Conservation (phyloP, 2,888 invertebrate species). For the Machimus atricapillus region DNA sequence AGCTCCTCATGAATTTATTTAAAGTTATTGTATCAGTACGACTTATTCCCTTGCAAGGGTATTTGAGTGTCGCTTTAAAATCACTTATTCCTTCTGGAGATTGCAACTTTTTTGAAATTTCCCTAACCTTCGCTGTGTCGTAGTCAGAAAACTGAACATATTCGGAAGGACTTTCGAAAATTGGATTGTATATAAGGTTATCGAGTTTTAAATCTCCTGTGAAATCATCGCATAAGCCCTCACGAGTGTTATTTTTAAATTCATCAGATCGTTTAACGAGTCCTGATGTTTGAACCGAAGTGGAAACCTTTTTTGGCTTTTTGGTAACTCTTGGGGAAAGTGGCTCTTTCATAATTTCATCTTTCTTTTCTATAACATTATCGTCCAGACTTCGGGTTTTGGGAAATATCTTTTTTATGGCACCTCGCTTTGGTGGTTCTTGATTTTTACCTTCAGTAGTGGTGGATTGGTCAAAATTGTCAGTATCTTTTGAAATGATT, state of each 20-base stretch:
- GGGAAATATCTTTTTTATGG: constrained; percentile 50
- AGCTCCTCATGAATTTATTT: constrained; percentile 70
- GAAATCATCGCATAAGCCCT: not conserved
- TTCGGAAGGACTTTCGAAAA: constrained; percentile 33
- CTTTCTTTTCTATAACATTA: not conserved
- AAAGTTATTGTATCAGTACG: constrained; percentile 68
- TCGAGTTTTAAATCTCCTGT: not conserved
- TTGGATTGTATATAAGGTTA: constrained; percentile 54
- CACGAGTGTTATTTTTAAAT: not conserved
- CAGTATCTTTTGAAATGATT: not conserved
- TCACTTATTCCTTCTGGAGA: constrained; percentile 48
- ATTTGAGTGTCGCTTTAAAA: constrained; percentile 46
- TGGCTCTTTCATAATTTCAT: not conserved
- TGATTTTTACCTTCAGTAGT: not conserved
- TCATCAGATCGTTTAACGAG: constrained; percentile 59
- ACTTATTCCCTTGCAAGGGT: constrained; percentile 31
- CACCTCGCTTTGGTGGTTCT: constrained; percentile 45
- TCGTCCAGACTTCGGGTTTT: not conserved
- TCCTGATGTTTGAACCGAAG: constrained; percentile 67
- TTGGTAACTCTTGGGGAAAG: not conserved
- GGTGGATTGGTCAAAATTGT: not conserved
- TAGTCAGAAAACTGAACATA: constrained; percentile 40
- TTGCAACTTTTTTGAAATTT: constrained; percentile 49
- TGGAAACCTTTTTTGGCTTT: constrained; percentile 66
- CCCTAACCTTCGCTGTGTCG: constrained; percentile 42